Conservation (phyloP, 2,797 vertebrate species). For the Enteromius radiatus region DNA sequence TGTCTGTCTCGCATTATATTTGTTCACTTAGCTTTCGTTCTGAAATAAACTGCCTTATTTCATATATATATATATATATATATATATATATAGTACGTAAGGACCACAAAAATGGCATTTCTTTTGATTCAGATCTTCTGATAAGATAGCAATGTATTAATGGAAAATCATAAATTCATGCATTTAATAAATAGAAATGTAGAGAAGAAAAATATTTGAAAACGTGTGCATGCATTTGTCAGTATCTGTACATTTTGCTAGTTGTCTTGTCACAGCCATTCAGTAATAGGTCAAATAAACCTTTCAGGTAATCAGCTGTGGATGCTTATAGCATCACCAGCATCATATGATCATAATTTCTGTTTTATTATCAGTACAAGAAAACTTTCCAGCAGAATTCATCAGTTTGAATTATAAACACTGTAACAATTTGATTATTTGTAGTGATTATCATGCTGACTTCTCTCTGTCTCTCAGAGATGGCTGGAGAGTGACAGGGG, state of each 20-base stretch:
- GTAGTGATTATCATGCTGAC: not conserved
- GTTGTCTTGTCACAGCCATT: not conserved
- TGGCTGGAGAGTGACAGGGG: constrained; percentile 51
- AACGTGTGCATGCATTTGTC: not conserved
- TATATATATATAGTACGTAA: not conserved
- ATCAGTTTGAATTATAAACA: not conserved
- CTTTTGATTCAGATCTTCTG: not conserved
- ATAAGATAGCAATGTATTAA: not conserved
- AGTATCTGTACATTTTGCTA: not conserved
- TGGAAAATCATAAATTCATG: not conserved
- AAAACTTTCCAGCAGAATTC: not conserved
- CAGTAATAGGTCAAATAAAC: not conserved
- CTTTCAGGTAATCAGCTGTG: not conserved
- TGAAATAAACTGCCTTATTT: not conserved
- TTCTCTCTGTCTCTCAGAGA: constrained; percentile 24
- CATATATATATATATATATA: too few species aligned
- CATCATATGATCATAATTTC: not conserved
- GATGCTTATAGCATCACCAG: not conserved
- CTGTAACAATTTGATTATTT: not conserved
- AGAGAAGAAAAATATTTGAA: not conserved
- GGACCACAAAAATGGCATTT: not conserved
- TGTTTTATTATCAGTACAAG: not conserved
- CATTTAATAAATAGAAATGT: not conserved
- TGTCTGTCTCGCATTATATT: too few species aligned
- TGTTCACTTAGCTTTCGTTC: too few species aligned